Evolutionary conservation across 2,113 vertebrate species (phyloP).

Genomic region (Panthera leo): DNA sequence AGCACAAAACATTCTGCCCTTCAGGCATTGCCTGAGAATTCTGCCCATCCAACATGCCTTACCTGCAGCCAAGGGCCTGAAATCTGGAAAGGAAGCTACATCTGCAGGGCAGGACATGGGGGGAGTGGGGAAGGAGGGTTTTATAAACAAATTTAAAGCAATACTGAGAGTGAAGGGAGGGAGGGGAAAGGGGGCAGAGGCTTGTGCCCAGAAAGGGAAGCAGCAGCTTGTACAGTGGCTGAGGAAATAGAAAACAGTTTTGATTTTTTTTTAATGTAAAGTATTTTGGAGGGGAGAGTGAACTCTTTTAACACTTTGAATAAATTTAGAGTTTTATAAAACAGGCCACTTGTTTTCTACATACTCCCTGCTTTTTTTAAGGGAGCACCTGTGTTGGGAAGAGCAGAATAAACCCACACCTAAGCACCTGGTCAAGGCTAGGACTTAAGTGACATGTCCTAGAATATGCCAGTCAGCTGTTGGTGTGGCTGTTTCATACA

Average conservation of each 20-base stretch:
- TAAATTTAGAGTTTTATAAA: conserved; percentile 82
- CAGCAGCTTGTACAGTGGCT: conserved; percentile 46
- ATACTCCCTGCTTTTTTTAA: conserved; percentile 13
- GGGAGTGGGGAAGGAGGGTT: not conserved
- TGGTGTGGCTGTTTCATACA: not conserved
- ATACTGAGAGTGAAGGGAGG: not conserved
- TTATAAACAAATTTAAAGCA: conserved; percentile 68
- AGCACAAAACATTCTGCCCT: conserved; percentile 64
- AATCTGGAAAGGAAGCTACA: not conserved
- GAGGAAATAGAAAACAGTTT: conserved; percentile 54
- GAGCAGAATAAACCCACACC: not conserved
- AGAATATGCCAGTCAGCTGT: not conserved
- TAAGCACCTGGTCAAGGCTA: not conserved
- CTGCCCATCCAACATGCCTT: not conserved
- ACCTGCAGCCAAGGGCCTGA: not conserved
- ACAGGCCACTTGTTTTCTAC: conserved; percentile 53
- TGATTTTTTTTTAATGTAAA: conserved; percentile 73
- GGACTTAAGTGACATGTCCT: not conserved
- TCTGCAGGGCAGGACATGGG: not conserved
- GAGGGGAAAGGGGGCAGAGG: not conserved
- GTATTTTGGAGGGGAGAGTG: conserved; percentile 81
- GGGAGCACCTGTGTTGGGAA: not conserved
- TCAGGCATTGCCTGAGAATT: not conserved
- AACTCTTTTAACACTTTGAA: conserved; percentile 85
- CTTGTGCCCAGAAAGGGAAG: conserved; percentile 50